Evolutionary conservation across 2,113 vertebrate species (phyloP).

Genomic region (Cyanocitta stelleri): DNA sequence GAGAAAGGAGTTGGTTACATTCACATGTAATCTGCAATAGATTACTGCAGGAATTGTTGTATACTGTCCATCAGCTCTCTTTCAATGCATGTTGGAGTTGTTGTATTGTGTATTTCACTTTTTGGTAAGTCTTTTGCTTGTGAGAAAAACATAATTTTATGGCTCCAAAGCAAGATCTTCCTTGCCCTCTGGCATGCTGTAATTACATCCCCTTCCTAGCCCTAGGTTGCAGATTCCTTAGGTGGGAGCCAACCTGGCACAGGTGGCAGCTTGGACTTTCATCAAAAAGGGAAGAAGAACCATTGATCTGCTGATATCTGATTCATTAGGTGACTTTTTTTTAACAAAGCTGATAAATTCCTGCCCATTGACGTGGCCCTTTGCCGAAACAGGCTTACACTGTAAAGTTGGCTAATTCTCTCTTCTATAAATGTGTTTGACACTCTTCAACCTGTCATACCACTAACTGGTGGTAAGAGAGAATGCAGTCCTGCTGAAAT

Average conservation of each 20-base stretch:
- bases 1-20: neutral
- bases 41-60: neutral
- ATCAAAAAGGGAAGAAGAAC: constrained; percentile 34
- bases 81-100: neutral
- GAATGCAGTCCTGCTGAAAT: neutral
- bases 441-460: neutral
- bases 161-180: neutral
- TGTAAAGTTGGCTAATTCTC: neutral
- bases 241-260: neutral
- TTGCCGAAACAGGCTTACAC: neutral
- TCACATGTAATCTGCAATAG: neutral
- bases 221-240: constrained; percentile 9
- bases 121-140: neutral
- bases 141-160: neutral
- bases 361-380: neutral
- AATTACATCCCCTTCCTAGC: neutral
- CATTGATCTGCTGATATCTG: neutral
- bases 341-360: neutral
- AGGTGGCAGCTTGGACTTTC: constrained; percentile 42
- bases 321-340: neutral
- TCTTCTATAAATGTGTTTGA: neutral
- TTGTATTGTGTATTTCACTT: neutral
- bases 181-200: neutral
- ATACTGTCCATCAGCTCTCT: neutral
- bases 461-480: neutral